Conservation (phyloP, 2,888 invertebrate species). For the Seira sanloemensis region DNA sequence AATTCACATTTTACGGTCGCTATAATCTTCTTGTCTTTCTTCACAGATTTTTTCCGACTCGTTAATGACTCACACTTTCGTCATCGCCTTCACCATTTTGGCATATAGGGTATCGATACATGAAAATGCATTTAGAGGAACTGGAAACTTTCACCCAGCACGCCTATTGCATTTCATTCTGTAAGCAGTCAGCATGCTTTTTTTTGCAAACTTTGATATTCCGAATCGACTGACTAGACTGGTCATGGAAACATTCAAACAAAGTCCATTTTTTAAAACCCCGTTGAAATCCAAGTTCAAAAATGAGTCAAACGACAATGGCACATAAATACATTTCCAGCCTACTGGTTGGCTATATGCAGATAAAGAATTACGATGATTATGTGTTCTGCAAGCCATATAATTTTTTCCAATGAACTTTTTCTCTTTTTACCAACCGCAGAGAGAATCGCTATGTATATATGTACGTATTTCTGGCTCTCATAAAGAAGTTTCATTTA, state of each 20-base stretch:
- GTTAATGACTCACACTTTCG: slow-evolving; percentile 39
- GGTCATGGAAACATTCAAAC: neutral
- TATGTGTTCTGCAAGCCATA: slow-evolving; percentile 2
- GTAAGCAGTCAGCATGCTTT: neutral
- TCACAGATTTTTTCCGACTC: slow-evolving; percentile 20
- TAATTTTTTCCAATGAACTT: neutral
- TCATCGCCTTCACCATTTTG: slow-evolving; percentile 10
- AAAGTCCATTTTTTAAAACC: neutral
- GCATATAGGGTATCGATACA: too few species aligned
- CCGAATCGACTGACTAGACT: neutral
- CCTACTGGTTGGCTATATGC: too few species aligned
- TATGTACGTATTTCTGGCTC: slow-evolving; percentile 43
- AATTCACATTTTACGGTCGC: neutral
- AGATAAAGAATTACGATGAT: neutral
- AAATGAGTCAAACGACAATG: too few species aligned
- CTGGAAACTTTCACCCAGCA: neutral
- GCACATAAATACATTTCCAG: too few species aligned
- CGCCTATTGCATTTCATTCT: neutral
- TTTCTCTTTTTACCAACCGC: slow-evolving; percentile 31
- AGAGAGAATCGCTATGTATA: slow-evolving; percentile 2
- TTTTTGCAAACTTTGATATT: neutral
- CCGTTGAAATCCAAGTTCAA: too few species aligned
- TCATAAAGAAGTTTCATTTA: slow-evolving; percentile 50
- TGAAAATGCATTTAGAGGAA: too few species aligned
- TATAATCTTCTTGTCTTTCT: neutral